phyloP scores from a whole-genome alignment of 2,113 vertebrate species.

The Poeciliopsis retropinna region DNA sequence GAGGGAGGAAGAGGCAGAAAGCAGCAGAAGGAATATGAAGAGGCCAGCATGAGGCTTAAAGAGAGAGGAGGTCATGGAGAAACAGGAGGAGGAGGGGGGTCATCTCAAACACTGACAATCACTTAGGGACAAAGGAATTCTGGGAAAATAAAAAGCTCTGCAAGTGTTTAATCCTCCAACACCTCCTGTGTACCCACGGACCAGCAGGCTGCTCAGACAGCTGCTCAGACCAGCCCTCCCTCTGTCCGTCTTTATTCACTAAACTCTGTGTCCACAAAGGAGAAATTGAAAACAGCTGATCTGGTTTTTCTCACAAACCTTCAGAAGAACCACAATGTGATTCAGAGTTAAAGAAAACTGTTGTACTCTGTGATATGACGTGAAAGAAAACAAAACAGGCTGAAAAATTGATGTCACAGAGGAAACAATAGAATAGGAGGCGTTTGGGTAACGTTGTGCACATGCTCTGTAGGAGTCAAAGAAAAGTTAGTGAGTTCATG shows the following conservation, averaged over 20 bases:
- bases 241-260: not conserved
- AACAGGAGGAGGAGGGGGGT: slow-evolving; percentile 10
- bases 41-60: not conserved
- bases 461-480: too few species aligned
- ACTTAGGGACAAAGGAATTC: slow-evolving; percentile 47
- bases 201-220: slow-evolving; percentile 16
- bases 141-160: slow-evolving; percentile 47
- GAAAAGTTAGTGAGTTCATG: too few species aligned
- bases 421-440: too few species aligned
- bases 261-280: not conserved
- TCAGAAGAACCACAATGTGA: not conserved
- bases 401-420: too few species aligned
- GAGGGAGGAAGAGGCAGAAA: not conserved
- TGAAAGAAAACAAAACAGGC: too few species aligned
- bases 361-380: not conserved
- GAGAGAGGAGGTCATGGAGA: slow-evolving; percentile 19
- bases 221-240: slow-evolving; percentile 34
- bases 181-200: slow-evolving; percentile 13
- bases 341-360: not conserved
- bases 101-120: slow-evolving; percentile 30
- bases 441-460: too few species aligned
- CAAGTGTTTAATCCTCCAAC: slow-evolving; percentile 24
- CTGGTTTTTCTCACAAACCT: not conserved
- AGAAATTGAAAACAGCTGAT: not conserved
- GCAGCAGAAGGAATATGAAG: slow-evolving; percentile 3